These are phyloP conservation scores for Psittacula derbiana DNA, from an alignment of 2,797 vertebrate species.

Conservation along the genomic window DNA sequence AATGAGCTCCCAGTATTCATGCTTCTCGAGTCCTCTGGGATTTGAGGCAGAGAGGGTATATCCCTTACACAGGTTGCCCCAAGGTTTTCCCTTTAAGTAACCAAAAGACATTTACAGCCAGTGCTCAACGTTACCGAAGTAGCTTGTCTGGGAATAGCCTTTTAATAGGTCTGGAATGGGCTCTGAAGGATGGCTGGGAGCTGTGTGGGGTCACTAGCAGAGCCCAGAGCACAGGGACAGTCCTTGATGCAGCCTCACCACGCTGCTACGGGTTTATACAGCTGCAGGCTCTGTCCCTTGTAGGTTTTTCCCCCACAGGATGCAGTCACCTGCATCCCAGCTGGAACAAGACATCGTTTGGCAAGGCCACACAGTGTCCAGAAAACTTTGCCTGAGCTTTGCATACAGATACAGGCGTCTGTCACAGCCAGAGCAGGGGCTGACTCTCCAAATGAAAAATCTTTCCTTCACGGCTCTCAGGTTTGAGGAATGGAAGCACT, in stretches of 20 bases:
- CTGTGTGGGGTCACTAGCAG: neutral
- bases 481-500: neutral
- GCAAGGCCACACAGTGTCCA: neutral
- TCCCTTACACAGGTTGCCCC: fast-evolving
- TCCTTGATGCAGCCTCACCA: neutral
- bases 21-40: neutral
- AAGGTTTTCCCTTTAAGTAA: neutral
- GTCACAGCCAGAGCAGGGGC: neutral
- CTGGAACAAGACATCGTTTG: neutral
- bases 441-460: neutral
- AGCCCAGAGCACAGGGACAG: neutral
- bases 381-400: neutral
- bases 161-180: neutral
- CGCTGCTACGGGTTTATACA: fast-evolving
- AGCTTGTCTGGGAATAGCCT: neutral
- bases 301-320: fast-evolving
- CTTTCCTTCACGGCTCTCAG: neutral
- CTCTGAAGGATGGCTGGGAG: neutral
- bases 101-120: neutral
- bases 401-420: neutral
- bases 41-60: neutral
- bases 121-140: neutral
- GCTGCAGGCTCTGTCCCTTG: neutral
- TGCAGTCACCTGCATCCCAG: neutral
- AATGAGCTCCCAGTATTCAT: neutral